phyloP scores from a whole-genome alignment of 64 coral and sea anemone species.

The Pocillopora damicornis region DNA sequence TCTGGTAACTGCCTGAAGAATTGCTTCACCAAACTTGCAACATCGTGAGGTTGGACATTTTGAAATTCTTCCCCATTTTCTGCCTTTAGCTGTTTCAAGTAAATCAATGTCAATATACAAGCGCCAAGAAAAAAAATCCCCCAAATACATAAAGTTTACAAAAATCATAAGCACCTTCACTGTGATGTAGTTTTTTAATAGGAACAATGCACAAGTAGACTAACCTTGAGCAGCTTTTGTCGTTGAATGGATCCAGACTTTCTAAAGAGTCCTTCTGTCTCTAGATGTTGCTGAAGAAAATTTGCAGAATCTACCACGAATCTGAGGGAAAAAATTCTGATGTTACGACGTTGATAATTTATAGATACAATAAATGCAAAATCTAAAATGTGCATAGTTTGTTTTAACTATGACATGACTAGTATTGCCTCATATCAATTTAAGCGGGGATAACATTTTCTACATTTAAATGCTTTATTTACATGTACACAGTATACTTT shows the following conservation, averaged over 20 bases:
- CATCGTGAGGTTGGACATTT: conserved; percentile 91
- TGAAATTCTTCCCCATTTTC: conserved; percentile 74
- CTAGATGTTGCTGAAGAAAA: conserved; percentile 83
- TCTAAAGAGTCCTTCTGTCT: conserved; percentile 92
- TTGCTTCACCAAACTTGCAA: conserved; percentile 93
- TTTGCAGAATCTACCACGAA: conserved; percentile 91
- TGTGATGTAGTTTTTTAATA: not conserved
- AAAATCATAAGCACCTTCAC: not conserved
- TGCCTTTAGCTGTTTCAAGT: conserved; percentile 66
- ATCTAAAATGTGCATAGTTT: not conserved
- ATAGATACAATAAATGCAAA: not conserved
- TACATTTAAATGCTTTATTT: no score
- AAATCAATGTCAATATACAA: not conserved
- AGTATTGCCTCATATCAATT: no score
- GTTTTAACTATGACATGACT: no score
- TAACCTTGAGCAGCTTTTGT: conserved; percentile 87
- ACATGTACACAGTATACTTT: no score
- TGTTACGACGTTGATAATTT: no score
- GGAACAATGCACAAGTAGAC: not conserved
- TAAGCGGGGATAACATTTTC: no score
- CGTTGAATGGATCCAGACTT: conserved; percentile 95
- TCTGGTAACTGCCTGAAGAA: conserved; percentile 94
- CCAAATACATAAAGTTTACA: no score
- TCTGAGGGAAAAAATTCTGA: conserved; percentile 28
- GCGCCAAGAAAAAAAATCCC: not conserved